Base-by-base conservation (phyloP, 2,113 vertebrate species). In the Engystomops pustulosus region DNA sequence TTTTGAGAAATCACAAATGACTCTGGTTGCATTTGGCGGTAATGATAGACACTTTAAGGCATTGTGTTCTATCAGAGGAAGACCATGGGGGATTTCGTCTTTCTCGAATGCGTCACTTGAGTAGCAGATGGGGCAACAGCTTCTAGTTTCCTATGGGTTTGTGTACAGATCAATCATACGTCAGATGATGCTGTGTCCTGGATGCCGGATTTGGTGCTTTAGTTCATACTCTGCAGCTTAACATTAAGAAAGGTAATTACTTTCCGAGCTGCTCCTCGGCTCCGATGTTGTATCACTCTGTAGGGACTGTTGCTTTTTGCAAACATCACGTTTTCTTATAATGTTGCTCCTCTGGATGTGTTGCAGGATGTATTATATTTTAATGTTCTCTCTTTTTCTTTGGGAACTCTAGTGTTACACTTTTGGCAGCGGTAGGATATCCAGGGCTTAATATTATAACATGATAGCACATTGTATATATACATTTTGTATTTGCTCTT, bases 91-190 rank as follows among this genome's bases (percentile, higher is more conserved):
- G 74, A 84, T 84, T 78, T 70, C 23, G 23, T 55, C 41, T 25
- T 44, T 9, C 47, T 69, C 68, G 7, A 68, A 32, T 68, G 30
- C 69, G 60, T 77, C 72, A 78, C 47, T 77, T 55, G 32, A 67
- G 47, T 62, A 79, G 62, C 83, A 84, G 62, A 78, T 78, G 83
- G 82, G 44, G 60, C 44, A 53, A 27, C 45, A 38, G 72, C 27
- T 68, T 77, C 60, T 23, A 15, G 41, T 27, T 55, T 78, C 60
- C 74, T 78, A 12, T 78, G 74, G 62, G 74, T 34, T 72, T 72
- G 34, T 72, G 49, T 69, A 45, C 49, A 12, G 47, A 80, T 80
- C 41, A 80, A 69, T 80, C 79, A 80, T 8, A 80, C 47, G 25
- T 80, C 44, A 51, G 18, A 80, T 36, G 23, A 69, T 30, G 41